Base-by-base conservation (phyloP, 2,113 vertebrate genomes). In the Hippocampus zosterae region DNA sequence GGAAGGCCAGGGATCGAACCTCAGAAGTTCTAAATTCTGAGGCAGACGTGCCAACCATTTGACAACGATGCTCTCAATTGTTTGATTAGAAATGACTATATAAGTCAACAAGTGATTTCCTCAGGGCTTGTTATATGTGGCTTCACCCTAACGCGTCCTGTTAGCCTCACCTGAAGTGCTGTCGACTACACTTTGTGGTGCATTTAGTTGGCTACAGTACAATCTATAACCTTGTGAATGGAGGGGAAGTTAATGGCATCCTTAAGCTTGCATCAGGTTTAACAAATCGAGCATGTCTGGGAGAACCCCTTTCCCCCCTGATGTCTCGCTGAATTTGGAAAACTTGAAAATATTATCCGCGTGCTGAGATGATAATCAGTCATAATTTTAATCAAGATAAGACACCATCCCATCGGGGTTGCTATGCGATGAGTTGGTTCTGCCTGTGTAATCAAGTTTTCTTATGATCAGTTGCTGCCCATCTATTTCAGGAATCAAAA, bases 201-300 rank as follows among this genome's bases (percentile, higher is more conserved):
- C 19, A 56, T 75, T 75, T 65, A n/a, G 56, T 57, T 77, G 83
- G 66, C 42, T 65, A 48, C 18, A 57, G 52, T 68, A 19, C 48
- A 53, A 87, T 87, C 83, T 80, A 87, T 86, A 89, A 76, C 71
- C 41, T 44, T 21, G 40, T 56, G 74, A 64, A 55, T 71, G 68
- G 69, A 56, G 67, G 66, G 59, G 25, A 73, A 77, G 85, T 78
- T 81, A 66, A 86, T 88, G 69, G 62, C 76, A 57, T 78, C 81
- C 65, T 80, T 86, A 82, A 89, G 67, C 74, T 68, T 68, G 59
- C 70, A 69, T 63, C 68, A 75, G 74, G 79, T 84, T 85, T 79
- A 82, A 81, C 76, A 81, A 85, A 64, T 79, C 72, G 73, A 74
- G 70, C 74, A 71, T 75, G 82, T 79, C 65, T 73, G 67, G 53